Evolutionary conservation across 2,888 invertebrate species (phyloP), one percentile per base, ranked within the genome.

Genomic region (Oxycera nigricornis): DNA sequence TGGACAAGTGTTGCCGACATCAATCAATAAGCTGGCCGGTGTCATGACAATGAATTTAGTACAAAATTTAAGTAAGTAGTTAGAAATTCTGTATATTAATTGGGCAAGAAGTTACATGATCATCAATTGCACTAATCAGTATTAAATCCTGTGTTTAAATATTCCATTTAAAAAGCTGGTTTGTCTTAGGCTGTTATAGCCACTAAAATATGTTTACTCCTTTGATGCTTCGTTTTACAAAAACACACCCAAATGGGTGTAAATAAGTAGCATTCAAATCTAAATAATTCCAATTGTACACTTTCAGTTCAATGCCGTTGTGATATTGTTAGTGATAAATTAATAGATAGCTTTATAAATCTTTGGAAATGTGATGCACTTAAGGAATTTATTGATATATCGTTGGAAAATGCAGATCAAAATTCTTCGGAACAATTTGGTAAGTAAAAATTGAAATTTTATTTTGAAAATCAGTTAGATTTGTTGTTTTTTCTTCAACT

Each of bases 21-120:
- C 82, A 6, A 81, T 81, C 30, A 83, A 82, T 75, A 79, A 82
- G 24, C 59, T 83, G 9, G 74, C 83, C 1, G 82, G 81, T 0
- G 76, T 80, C 0, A 77, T 80, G 2, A 65, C 81, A 11, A 77
- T 85, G 0, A 81, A 82, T 35, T 74, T 85, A n/a, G 30, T 82
- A 4, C 82, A 84, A 72, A 79, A 84, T 55, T 74, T 85, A 3
- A 82, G 85, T 72, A 78, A 78, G 22, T 74, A 14, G 6, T 2
- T 73, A n/a, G n/a, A n/a, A n/a, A n/a, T n/a, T n/a, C n/a, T n/a
- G n/a, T n/a, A n/a, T n/a, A n/a, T n/a, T n/a, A n/a, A n/a, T n/a
- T n/a, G n/a, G n/a, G n/a, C n/a, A n/a, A n/a, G n/a, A n/a, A n/a
- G n/a, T n/a, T n/a, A n/a, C n/a, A n/a, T n/a, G n/a, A n/a, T n/a